phyloP scores from a whole-genome alignment of 2,888 invertebrate genomes.

The Panzeria rudis region DNA sequence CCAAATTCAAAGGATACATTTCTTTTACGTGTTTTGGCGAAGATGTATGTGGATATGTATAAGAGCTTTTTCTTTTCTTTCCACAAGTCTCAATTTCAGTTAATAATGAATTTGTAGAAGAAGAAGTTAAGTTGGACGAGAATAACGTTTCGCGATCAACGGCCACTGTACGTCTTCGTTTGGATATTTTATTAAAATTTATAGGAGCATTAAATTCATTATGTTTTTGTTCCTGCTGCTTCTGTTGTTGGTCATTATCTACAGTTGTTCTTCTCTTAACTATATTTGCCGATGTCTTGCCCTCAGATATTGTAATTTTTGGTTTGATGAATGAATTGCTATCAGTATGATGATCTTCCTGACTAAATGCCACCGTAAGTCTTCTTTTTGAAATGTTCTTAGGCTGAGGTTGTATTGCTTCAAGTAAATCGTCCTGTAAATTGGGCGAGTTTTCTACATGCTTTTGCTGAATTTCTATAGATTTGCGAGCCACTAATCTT shows the following conservation, averaged over 20 bases:
- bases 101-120: slow-evolving; percentile 19
- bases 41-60: not conserved
- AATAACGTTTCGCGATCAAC: slow-evolving; percentile 66
- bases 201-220: slow-evolving; percentile 52
- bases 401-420: slow-evolving; percentile 16
- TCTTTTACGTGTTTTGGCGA: slow-evolving; percentile 14
- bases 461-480: slow-evolving; percentile 73
- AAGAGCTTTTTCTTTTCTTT: slow-evolving; percentile 67
- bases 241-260: slow-evolving; percentile 49
- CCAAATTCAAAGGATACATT: slow-evolving; percentile 42
- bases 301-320: slow-evolving; percentile 1
- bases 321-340: slow-evolving; percentile 2
- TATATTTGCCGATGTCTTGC: not conserved
- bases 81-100: not conserved
- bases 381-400: slow-evolving; percentile 54
- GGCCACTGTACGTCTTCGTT: slow-evolving; percentile 76
- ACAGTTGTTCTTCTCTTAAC: slow-evolving; percentile 43
- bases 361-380: slow-evolving; percentile 57
- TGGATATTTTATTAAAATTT: slow-evolving; percentile 73
- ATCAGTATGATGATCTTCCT: slow-evolving; percentile 42
- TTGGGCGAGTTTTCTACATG: slow-evolving; percentile 6
- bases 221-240: not conserved
- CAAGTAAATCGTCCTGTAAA: slow-evolving; percentile 13
- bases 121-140: slow-evolving; percentile 4
- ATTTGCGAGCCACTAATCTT: slow-evolving; percentile 75